Evolutionary conservation across 2,113 vertebrate genomes (phyloP).

Genomic region (Microtus ochrogaster): DNA sequence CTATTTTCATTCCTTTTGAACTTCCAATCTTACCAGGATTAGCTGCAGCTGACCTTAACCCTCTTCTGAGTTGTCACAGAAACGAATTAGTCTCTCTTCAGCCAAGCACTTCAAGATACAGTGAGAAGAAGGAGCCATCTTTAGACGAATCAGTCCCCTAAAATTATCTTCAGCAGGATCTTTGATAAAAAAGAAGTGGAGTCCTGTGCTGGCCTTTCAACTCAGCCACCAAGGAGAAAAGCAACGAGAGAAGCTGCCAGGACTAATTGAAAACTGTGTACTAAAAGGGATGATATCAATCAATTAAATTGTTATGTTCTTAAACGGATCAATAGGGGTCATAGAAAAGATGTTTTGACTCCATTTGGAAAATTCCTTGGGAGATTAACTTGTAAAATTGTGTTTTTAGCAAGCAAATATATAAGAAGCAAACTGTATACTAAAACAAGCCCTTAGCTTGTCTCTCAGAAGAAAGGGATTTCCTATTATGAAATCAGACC

Average conservation of each 20-base stretch:
- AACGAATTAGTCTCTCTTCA: constrained; percentile 46
- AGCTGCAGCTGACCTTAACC: constrained; percentile 66
- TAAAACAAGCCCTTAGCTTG: not conserved
- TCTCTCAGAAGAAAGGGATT: constrained; percentile 18
- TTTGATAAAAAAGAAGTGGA: not conserved
- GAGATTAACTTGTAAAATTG: constrained; percentile 55
- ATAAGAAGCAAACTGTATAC: not conserved
- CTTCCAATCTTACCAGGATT: constrained; percentile 64
- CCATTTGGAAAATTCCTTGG: constrained; percentile 43
- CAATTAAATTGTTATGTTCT: constrained; percentile 62
- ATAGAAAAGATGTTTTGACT: constrained; percentile 58
- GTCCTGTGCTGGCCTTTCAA: not conserved
- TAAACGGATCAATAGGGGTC: constrained; percentile 50
- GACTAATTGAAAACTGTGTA: constrained; percentile 46
- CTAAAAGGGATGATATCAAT: constrained; percentile 57
- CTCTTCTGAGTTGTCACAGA: constrained; percentile 42
- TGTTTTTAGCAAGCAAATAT: constrained; percentile 40
- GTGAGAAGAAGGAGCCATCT: not conserved
- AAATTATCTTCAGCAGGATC: constrained; percentile 27
- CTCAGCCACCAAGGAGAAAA: not conserved
- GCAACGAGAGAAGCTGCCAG: constrained; percentile 16
- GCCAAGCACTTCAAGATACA: constrained; percentile 25
- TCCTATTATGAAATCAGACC: constrained; percentile 2
- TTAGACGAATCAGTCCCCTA: not conserved
- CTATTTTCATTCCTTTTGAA: constrained; percentile 67